Base-by-base conservation (phyloP, 2,888 invertebrate species). In the Harpalus rufipes region DNA sequence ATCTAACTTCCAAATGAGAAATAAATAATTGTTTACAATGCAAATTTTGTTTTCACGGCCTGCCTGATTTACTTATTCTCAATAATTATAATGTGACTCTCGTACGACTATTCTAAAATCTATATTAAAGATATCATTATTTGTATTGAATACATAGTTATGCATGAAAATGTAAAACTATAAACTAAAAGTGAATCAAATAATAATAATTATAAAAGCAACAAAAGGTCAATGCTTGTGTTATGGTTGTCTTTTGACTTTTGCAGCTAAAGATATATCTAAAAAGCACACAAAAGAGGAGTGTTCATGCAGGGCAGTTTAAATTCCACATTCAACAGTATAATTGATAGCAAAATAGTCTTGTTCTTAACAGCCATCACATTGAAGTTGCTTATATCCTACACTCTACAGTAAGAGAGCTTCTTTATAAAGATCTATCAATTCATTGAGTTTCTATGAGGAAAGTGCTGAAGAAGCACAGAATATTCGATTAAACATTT, bases 281-380 rank as follows among this genome's bases (percentile, higher is more conserved):
- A 74, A 44, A 39, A 74, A 44, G 72, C 72, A 74, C 72, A 74
- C 18, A 18, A 44, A 41, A 44, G 18, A 44, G 41, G 44, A 44
- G 41, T 74, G 44, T 12, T 8, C 65, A 81, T 63, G 61, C 63
- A 63, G 81, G 79, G 44, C 51, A 81, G 81, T 63, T 18, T 44
- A 81, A 80, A 78, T 58, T 74, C 44, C 61, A 81, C 81, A 81
- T 81, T 21, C 44, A 81, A 81, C 65, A 80, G 25, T 80, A 80
- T 80, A 61, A 80, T 80, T 80, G 79, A 80, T 80, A 81, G 81
- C 65, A 81, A 81, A 81, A 81, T 81, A 81, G 81, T 81, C 65
- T 81, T 81, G 81, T 81, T 79, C 61, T 81, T 61, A 65, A 81
- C 81, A 81, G 81, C 81, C 81, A 81, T 81, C 81, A 61, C 65